phyloP scores from a whole-genome alignment of 2,113 vertebrate species.

The Illadopsis cleaveri region DNA sequence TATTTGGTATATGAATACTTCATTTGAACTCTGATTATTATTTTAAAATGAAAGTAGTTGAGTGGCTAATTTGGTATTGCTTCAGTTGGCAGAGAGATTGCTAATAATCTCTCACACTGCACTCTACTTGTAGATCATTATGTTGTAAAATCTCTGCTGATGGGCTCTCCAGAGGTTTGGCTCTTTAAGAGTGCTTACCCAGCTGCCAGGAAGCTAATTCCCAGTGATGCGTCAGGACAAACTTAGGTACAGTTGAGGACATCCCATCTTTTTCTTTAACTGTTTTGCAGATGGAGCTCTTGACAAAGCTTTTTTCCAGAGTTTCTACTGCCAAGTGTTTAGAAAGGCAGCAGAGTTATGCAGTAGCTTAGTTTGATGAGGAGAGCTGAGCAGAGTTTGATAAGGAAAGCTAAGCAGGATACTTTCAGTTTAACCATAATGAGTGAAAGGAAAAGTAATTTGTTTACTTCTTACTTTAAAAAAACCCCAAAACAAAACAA shows the following conservation, averaged over 20 bases:
- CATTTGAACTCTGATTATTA: not conserved
- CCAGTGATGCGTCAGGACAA: not conserved
- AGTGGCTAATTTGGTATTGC: not conserved
- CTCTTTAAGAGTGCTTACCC: not conserved
- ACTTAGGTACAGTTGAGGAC: not conserved
- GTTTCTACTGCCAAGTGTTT: not conserved
- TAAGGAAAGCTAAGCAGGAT: not conserved
- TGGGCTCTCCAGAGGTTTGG: not conserved
- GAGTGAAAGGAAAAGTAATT: not conserved
- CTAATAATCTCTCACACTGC: not conserved
- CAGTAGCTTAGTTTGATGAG: not conserved
- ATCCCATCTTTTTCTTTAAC: not conserved
- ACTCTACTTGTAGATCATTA: not conserved
- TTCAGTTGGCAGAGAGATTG: not conserved
- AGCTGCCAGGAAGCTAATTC: not conserved
- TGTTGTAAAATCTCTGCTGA: not conserved
- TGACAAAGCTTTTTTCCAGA: not conserved
- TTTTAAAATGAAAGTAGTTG: not conserved
- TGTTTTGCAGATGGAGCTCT: not conserved
- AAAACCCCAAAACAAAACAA: too few relatives aligned
- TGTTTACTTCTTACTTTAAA: not conserved
- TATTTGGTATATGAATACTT: not conserved
- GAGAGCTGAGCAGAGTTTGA: not conserved
- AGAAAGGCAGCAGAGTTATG: not conserved
- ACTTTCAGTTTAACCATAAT: not conserved